Evolutionary conservation across 2,888 invertebrate genomes (phyloP), one percentile per base, ranked within the genome.

Genomic region (Dione juno): DNA sequence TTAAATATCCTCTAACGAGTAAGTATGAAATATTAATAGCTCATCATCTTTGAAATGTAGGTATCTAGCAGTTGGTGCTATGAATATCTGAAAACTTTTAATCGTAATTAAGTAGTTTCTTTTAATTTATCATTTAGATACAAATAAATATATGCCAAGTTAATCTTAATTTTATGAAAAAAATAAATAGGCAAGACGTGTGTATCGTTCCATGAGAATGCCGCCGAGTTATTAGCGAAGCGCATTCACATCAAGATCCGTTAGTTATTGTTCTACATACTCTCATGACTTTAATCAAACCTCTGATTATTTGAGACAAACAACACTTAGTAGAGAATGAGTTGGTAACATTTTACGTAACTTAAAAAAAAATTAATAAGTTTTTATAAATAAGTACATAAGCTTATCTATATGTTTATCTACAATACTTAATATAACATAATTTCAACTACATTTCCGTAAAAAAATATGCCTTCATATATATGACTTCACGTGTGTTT

Each of bases 151-250:
- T 61, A 45, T 37, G 35, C 0, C 35, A 63, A 40, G 52, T 52
- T 67, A 52, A 67, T 67, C 59, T 61, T 61, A 69, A 48, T 68
- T 16, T 78, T 78, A 80, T 81, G 79, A 68, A 74, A 77, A 63
- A 73, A 75, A 84, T 80, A 81, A 82, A 83, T 82, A 81, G 78
- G 76, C 77, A 77, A 84, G 82, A 81, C 81, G 85, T 84, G 86
- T 82, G 80, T 87, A 87, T 78, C 87, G 89, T 88, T 87, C 87
- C 88, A 82, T 84, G 85, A 88, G 88, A 88, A 84, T 85, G 85
- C 81, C 81, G 82, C 74, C 81, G 81, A 78, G 84, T 79, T 84
- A 86, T 87, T 86, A 84, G 78, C 79, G 77, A 73, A 80, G 78
- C 75, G 74, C 80, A 79, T 81, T 80, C 80, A 81, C 81, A 79